Conservation (phyloP, 2,113 vertebrate species). For the Megaceryle torquata region DNA sequence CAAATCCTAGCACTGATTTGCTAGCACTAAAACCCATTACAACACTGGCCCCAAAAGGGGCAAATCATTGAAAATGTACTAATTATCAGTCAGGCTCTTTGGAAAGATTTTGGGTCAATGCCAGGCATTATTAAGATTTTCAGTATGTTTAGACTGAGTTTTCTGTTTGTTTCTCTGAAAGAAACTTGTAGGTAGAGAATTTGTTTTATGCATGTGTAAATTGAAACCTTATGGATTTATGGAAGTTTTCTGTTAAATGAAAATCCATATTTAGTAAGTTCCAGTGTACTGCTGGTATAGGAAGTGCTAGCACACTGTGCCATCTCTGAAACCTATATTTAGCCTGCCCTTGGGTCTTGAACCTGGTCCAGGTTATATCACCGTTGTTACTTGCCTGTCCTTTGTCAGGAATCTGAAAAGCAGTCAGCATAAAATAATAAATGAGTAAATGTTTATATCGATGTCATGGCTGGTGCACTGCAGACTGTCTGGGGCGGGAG, state of each 20-base stretch:
- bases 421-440: conserved; percentile 30
- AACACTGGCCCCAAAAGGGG: conserved; percentile 7
- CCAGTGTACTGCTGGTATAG: background rate
- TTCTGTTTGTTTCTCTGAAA: background rate
- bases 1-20: conserved; percentile 41
- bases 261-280: background rate
- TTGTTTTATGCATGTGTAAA: accelerated
- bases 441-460: background rate
- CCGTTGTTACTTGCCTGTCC: background rate
- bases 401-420: background rate
- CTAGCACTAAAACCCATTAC: conserved; percentile 14
- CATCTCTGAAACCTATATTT: background rate
- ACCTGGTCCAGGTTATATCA: background rate
- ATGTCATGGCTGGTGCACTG: conserved; percentile 17
- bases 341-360: background rate
- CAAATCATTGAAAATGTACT: conserved; percentile 33
- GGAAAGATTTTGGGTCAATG: conserved; percentile 23
- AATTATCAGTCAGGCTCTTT: conserved; percentile 36
- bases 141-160: background rate
- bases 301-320: background rate
- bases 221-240: background rate
- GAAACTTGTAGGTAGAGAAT: background rate
- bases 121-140: conserved; percentile 27
- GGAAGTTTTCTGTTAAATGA: background rate
- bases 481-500: background rate